A percentile compares a stretch with the other conserved stretches of the same genome.
phyloP scores from a whole-genome alignment of 2,113 vertebrate species.

The Carettochelys insculpta region DNA sequence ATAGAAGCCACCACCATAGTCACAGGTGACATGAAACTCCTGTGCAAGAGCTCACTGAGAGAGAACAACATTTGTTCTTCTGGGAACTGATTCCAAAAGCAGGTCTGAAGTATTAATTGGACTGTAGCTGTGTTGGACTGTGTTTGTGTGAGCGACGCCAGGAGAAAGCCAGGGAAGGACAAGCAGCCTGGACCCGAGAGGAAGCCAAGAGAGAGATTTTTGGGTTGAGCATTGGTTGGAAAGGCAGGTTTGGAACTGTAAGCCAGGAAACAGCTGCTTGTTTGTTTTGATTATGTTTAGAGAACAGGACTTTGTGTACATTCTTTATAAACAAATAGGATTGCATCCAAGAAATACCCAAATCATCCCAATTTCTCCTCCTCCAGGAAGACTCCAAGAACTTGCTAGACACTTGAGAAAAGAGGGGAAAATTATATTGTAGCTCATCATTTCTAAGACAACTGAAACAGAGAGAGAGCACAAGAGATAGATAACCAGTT shows the following conservation, averaged over 20 bases:
- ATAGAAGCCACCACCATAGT: neutral
- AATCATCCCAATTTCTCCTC: neutral
- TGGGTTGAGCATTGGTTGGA: neutral
- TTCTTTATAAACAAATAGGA: neutral
- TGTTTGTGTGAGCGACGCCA: neutral
- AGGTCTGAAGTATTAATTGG: neutral
- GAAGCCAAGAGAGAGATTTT: rapidly evolving
- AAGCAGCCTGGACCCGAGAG: neutral
- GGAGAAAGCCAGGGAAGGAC: neutral
- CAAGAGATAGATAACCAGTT: too few relatives aligned
- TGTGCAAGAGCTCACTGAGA: neutral
- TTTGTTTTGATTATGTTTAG: rapidly evolving
- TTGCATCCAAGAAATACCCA: neutral
- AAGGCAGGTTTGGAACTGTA: rapidly evolving
- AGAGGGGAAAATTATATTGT: neutral
- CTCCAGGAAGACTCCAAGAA: neutral
- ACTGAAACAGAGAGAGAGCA: too few relatives aligned
- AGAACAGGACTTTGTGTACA: neutral
- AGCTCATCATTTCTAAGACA: neutral
- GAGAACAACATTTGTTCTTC: neutral
- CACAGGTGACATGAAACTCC: neutral
- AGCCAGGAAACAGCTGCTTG: rapidly evolving
- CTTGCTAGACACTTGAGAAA: neutral
- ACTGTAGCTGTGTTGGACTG: neutral
- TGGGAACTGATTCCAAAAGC: neutral